These are phyloP conservation scores for Aromia moschata DNA, from an alignment of 2,888 invertebrate species.

Conservation along the genomic window DNA sequence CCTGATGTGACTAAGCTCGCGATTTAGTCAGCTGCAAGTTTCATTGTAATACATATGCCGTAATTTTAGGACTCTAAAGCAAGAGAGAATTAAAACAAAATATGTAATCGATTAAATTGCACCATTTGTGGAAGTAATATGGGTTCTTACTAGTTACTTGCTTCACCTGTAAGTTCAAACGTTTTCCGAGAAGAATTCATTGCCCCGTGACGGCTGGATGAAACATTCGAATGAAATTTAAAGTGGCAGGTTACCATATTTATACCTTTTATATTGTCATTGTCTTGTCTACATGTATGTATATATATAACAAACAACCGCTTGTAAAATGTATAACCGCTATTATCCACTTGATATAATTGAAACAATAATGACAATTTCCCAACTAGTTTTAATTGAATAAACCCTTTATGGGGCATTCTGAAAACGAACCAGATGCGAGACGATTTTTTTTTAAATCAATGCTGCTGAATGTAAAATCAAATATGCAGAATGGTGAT, in stretches of 20 bases:
- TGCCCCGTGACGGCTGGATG: not conserved
- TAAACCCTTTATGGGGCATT: slow-evolving; percentile 34
- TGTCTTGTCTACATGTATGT: slow-evolving; percentile 31
- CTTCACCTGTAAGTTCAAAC: not conserved
- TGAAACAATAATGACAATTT: slow-evolving; percentile 46
- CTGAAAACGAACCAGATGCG: slow-evolving; percentile 26
- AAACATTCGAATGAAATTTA: slow-evolving; percentile 5
- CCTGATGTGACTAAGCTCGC: too few relatives aligned
- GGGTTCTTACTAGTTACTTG: too few relatives aligned
- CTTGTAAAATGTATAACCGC: slow-evolving; percentile 39
- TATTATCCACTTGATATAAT: slow-evolving; percentile 52
- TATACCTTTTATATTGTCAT: slow-evolving; percentile 33
- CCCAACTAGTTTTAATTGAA: slow-evolving; percentile 47
- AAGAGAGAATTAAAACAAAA: too few relatives aligned
- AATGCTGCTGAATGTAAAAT: too few relatives aligned
- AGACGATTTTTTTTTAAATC: slow-evolving; percentile 5
- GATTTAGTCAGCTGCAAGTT: too few relatives aligned
- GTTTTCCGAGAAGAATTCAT: not conserved
- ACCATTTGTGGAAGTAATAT: too few relatives aligned
- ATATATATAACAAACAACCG: slow-evolving; percentile 40
- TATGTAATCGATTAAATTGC: too few relatives aligned
- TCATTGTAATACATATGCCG: too few relatives aligned
- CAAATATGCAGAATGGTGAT: too few relatives aligned
- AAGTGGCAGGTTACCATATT: slow-evolving; percentile 23
- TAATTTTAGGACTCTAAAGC: too few relatives aligned